Percentiles rank a stretch among this genome's conserved stretches.
Conservation (phyloP, 2,888 invertebrate species). For the Heliconius charithonia region DNA sequence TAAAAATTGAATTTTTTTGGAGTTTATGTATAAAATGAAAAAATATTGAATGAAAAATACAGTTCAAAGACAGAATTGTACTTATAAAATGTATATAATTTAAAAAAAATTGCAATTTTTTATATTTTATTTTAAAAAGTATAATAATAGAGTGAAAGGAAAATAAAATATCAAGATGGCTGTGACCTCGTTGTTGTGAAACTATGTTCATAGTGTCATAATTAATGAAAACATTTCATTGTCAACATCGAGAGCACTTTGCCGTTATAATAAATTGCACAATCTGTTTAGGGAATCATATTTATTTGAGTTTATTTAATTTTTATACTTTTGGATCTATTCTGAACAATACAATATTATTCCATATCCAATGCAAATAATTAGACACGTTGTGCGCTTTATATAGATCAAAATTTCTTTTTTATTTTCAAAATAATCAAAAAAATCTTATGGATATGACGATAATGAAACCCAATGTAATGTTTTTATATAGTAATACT, state of each 20-base stretch:
- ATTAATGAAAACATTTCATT: conserved; percentile 11
- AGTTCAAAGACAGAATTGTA: not conserved
- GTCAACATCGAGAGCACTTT: not conserved
- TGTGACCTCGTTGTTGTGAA: not conserved
- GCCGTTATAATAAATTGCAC: not conserved
- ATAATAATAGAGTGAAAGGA: not conserved
- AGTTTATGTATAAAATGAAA: not conserved
- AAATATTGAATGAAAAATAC: not conserved
- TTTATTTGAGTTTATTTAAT: not conserved
- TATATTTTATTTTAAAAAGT: not conserved
- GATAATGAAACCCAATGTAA: too few relatives aligned
- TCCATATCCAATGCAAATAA: too few relatives aligned
- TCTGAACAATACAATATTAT: too few relatives aligned
- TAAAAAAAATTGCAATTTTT: not conserved
- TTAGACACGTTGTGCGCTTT: too few relatives aligned
- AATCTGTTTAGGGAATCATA: too few relatives aligned
- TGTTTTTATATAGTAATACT: too few relatives aligned
- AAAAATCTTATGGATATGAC: too few relatives aligned
- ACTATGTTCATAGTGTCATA: not conserved
- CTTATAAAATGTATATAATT: not conserved
- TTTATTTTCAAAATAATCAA: too few relatives aligned
- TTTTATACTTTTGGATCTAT: too few relatives aligned
- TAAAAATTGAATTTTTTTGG: too few relatives aligned
- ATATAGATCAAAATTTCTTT: too few relatives aligned
- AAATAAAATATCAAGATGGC: not conserved